Conservation (phyloP, 2,888 invertebrate genomes). For the Diaperis boleti region DNA sequence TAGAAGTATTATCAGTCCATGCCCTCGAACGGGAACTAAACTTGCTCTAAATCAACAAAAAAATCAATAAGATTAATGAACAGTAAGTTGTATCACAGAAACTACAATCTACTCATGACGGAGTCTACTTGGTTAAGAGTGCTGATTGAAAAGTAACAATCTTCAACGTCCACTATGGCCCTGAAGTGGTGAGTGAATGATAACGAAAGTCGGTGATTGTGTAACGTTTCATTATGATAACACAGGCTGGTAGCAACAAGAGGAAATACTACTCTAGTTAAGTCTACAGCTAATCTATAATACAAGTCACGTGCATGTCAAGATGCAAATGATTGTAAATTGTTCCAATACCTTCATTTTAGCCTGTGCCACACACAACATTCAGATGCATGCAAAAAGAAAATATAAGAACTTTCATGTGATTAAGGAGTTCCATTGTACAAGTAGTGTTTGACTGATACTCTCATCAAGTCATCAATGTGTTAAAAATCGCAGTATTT, state of each 20-base stretch:
- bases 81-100: conserved; percentile 5
- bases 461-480: conserved; percentile 11
- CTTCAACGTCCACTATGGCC: neutral
- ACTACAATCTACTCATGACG: conserved; percentile 11
- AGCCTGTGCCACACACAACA: conserved; percentile 81
- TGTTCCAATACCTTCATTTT: conserved; percentile 74
- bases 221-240: neutral
- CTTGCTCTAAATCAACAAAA: conserved; percentile 73
- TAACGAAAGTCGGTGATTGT: neutral
- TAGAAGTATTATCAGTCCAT: conserved; percentile 78
- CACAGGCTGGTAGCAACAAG: conserved; percentile 3
- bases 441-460: conserved; percentile 34
- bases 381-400: conserved; percentile 77
- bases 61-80: conserved; percentile 27
- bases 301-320: conserved; percentile 48
- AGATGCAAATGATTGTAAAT: conserved; percentile 62
- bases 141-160: conserved; percentile 1
- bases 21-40: conserved; percentile 85
- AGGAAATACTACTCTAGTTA: conserved; percentile 9
- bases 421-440: conserved; percentile 40
- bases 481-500: conserved; percentile 8
- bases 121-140: neutral
- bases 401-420: conserved; percentile 43
- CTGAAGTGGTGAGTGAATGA: neutral
- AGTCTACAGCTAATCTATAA: conserved; percentile 33